Conservation (phyloP, 1,140 invertebrate species). For the Campoletis sonorensis region DNA sequence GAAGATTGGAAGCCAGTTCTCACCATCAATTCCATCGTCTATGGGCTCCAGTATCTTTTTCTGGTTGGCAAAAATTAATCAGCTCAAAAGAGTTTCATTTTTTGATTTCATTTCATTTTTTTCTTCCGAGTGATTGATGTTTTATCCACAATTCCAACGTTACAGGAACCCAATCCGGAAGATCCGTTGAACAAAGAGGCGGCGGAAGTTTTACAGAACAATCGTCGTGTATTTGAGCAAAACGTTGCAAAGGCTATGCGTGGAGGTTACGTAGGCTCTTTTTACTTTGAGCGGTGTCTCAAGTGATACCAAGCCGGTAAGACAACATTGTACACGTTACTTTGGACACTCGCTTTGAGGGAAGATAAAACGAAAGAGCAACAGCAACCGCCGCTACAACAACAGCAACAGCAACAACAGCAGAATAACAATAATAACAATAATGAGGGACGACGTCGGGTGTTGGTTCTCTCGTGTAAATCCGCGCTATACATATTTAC, state of each 20-base stretch:
- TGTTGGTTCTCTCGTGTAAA: conserved; percentile 57
- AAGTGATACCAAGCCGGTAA: conserved; percentile 84
- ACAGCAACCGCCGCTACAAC: too few species aligned
- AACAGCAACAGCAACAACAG: too few species aligned
- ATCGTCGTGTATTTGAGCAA: conserved; percentile 95
- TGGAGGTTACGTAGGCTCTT: conserved; percentile 94
- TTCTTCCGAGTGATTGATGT: neutral
- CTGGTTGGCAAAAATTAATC: too few species aligned
- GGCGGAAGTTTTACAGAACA: conserved; percentile 97
- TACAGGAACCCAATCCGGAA: conserved; percentile 97
- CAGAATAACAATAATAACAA: conserved; percentile 33
- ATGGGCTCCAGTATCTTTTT: conserved; percentile 98
- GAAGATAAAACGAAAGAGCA: conserved; percentile 58
- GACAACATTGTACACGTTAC: conserved; percentile 56
- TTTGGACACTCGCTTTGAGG: conserved; percentile 60
- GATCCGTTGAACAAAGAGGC: conserved; percentile 99
- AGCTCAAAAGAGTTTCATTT: too few species aligned
- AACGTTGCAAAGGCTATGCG: conserved; percentile 98
- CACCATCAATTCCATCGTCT: conserved; percentile 98
- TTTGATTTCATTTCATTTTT: too few species aligned
- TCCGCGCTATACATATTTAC: conserved; percentile 69
- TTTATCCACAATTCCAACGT: conserved; percentile 10
- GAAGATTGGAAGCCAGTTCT: conserved; percentile 99
- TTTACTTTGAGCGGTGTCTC: conserved; percentile 96
- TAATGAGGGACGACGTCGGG: conserved; percentile 57